Conservation (phyloP, 2,113 vertebrate genomes). For the Varanus komodoensis region DNA sequence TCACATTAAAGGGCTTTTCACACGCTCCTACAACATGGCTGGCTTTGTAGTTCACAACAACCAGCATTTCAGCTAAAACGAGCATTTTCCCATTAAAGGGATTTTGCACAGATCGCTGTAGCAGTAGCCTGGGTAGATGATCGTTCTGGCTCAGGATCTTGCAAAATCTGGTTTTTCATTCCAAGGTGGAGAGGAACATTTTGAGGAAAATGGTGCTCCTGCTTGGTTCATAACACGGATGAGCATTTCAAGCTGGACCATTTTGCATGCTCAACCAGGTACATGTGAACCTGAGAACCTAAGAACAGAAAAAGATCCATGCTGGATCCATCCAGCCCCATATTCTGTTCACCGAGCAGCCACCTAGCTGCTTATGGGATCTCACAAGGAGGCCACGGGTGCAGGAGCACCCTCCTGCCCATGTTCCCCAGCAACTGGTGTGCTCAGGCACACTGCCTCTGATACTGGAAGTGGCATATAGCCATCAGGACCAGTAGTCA, state of each 20-base stretch:
- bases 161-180: background rate
- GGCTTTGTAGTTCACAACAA: background rate
- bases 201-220: background rate
- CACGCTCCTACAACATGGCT: background rate
- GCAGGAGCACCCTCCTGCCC: no score
- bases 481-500: no score
- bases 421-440: no score
- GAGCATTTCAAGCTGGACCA: background rate
- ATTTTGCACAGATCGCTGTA: background rate
- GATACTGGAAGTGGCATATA: no score
- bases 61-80: background rate
- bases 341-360: no score
- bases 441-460: no score
- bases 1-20: background rate
- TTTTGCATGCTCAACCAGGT: background rate
- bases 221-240: background rate
- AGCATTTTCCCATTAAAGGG: background rate
- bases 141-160: background rate
- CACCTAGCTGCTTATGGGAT: no score
- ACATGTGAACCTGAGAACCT: no score
- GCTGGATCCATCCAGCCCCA: no score
- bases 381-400: no score
- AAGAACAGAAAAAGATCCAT: no score
- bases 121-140: background rate
- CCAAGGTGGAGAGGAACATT: background rate